These are phyloP conservation scores for Stratiomys singularior DNA, from an alignment of 2,888 invertebrate species.

Conservation along the genomic window DNA sequence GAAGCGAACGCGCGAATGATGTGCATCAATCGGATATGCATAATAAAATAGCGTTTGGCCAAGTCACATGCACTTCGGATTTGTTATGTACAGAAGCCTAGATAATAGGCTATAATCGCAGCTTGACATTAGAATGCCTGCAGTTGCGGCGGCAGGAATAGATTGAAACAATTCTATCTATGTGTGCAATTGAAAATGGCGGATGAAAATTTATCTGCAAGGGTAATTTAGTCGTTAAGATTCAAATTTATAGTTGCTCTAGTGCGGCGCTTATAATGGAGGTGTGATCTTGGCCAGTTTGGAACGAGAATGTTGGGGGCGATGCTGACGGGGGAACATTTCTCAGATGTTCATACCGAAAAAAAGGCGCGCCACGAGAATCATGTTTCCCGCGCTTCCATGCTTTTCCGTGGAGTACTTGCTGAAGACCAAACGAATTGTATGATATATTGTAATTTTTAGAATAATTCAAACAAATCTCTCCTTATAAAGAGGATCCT, in stretches of 20 bases:
- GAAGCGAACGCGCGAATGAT: neutral
- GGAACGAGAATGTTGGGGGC: too few relatives aligned
- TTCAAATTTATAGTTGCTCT: neutral
- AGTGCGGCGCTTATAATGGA: neutral
- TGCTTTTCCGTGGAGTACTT: too few relatives aligned
- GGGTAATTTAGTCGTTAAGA: conserved; percentile 2
- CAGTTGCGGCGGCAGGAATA: neutral
- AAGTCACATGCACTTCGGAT: conserved; percentile 5
- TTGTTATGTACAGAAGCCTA: neutral
- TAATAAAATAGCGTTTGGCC: conserved; percentile 27
- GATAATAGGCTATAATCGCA: conserved; percentile 21
- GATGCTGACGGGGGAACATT: too few relatives aligned
- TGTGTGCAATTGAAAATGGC: neutral
- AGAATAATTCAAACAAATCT: too few relatives aligned
- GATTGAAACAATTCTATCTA: conserved; percentile 25
- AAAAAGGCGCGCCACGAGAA: too few relatives aligned
- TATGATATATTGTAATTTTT: too few relatives aligned
- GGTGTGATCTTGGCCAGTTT: too few relatives aligned
- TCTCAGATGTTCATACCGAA: too few relatives aligned
- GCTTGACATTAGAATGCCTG: conserved; percentile 33
- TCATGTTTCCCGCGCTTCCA: too few relatives aligned
- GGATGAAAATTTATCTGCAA: neutral
- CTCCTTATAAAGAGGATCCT: too few relatives aligned
- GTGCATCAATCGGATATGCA: conserved; percentile 42
- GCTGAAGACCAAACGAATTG: too few relatives aligned